phyloP scores from a whole-genome alignment of 1,140 invertebrate genomes.

The Drosophila bocki region DNA sequence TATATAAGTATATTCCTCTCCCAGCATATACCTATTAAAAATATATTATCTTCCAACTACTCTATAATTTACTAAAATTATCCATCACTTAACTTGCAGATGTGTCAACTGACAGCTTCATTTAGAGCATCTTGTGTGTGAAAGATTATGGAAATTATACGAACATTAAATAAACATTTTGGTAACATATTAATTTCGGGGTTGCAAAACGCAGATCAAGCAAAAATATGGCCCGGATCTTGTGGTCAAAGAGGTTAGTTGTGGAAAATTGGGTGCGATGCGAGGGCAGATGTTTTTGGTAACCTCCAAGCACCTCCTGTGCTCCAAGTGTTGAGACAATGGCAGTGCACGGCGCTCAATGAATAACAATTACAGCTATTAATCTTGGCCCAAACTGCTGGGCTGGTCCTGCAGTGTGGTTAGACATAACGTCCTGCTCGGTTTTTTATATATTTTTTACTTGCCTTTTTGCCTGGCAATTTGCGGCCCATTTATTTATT shows the following conservation, averaged over 20 bases:
- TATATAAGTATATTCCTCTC: neutral
- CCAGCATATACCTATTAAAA: neutral
- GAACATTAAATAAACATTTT: slow-evolving; percentile 62
- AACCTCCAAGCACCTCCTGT: neutral
- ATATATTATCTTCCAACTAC: neutral
- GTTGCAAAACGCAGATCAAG: slow-evolving; percentile 9
- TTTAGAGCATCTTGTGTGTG: slow-evolving; percentile 33
- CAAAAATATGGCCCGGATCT: slow-evolving; percentile 62
- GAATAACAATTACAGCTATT: slow-evolving; percentile 83
- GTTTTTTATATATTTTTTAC: slow-evolving; percentile 17
- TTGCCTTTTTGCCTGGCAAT: slow-evolving; percentile 61
- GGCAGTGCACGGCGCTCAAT: slow-evolving; percentile 79
- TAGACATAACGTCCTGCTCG: slow-evolving; percentile 45
- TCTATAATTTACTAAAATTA: slow-evolving; percentile 5
- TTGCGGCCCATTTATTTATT: slow-evolving; percentile 81
- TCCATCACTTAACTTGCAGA: slow-evolving; percentile 9
- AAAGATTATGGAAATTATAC: slow-evolving; percentile 52
- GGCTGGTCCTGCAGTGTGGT: slow-evolving; percentile 60
- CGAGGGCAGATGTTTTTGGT: slow-evolving; percentile 56
- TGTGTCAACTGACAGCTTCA: slow-evolving; percentile 48
- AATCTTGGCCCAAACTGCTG: slow-evolving; percentile 72
- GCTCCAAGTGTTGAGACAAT: slow-evolving; percentile 79
- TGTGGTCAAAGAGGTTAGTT: slow-evolving; percentile 58
- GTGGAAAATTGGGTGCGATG: slow-evolving; percentile 25
- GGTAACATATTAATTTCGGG: slow-evolving; percentile 31